These are phyloP conservation scores for Acrossocheilus wenchowensis DNA, from an alignment of 2,797 vertebrate genomes.

Conservation along the genomic window DNA sequence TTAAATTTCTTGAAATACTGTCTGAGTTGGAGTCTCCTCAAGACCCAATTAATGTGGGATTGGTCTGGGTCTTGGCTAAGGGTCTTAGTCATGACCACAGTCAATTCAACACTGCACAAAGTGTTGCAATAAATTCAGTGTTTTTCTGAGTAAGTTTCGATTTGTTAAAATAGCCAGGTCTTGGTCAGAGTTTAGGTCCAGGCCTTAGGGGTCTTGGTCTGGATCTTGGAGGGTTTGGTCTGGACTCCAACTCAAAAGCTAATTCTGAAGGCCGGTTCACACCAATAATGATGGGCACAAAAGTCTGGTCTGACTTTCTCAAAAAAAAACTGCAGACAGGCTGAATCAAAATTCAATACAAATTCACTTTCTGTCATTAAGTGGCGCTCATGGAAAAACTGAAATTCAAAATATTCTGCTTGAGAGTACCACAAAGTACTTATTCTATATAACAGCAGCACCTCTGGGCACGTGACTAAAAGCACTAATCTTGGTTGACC, in stretches of 20 bases:
- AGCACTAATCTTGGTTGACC: not conserved
- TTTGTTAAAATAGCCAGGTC: not conserved
- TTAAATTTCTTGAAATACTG: conserved; percentile 23
- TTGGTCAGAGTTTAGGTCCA: not conserved
- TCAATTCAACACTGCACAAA: not conserved
- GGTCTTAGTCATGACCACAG: not conserved
- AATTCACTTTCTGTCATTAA: not conserved
- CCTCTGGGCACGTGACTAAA: not conserved
- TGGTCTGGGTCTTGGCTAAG: not conserved
- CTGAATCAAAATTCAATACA: not conserved
- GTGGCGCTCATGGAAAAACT: not conserved
- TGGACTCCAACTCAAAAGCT: conserved; percentile 2
- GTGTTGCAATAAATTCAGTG: not conserved
- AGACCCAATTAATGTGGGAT: not conserved
- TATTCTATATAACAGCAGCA: not conserved
- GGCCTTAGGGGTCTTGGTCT: not conserved
- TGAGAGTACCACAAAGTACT: not conserved
- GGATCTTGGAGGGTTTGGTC: conserved; percentile 4
- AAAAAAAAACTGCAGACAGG: no score
- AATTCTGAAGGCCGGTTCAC: not conserved
- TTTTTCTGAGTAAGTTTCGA: not conserved
- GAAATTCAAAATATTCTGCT: not conserved
- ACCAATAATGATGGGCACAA: not conserved
- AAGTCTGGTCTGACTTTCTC: not conserved
- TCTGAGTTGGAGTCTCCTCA: not conserved